phyloP scores from a whole-genome alignment of 92 coral and sea anemone species.

The Zoanthus sansibaricus region DNA sequence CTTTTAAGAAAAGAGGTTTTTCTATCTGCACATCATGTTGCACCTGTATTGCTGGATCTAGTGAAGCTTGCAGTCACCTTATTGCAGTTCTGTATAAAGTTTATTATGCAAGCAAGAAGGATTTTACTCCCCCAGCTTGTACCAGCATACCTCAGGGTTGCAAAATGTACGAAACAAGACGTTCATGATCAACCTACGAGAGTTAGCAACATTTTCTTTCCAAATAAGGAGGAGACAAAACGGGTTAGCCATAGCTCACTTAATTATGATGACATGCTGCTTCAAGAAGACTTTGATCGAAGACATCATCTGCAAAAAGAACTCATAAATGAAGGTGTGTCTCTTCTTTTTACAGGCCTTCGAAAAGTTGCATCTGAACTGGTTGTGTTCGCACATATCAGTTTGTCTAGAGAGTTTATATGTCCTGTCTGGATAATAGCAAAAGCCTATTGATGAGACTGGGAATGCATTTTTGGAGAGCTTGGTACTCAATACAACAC shows the following conservation, averaged over 20 bases:
- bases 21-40: too few species aligned
- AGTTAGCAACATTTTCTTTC: conserved; percentile 16
- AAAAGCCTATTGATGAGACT: conserved; percentile 14
- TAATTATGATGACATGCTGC: background rate
- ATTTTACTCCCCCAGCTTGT: conserved; percentile 32
- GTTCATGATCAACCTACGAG: conserved; percentile 14
- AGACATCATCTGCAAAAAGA: conserved; percentile 23
- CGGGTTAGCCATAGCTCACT: background rate
- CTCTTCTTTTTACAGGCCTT: conserved; percentile 1
- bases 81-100: too few species aligned
- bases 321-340: background rate
- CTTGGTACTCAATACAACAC: background rate
- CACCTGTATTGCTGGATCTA: too few species aligned
- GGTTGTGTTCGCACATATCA: too few species aligned
- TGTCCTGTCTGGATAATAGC: background rate
- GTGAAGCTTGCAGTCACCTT: too few species aligned
- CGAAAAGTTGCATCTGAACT: background rate
- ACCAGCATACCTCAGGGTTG: conserved; percentile 43
- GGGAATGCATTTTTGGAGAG: background rate
- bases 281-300: conserved; percentile 33
- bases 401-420: conserved; percentile 31
- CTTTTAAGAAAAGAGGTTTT: too few species aligned
- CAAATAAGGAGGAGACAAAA: background rate
- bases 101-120: background rate
- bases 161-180: conserved; percentile 24